phyloP scores from a whole-genome alignment of 2,113 vertebrate genomes.

The Marmota monax region DNA sequence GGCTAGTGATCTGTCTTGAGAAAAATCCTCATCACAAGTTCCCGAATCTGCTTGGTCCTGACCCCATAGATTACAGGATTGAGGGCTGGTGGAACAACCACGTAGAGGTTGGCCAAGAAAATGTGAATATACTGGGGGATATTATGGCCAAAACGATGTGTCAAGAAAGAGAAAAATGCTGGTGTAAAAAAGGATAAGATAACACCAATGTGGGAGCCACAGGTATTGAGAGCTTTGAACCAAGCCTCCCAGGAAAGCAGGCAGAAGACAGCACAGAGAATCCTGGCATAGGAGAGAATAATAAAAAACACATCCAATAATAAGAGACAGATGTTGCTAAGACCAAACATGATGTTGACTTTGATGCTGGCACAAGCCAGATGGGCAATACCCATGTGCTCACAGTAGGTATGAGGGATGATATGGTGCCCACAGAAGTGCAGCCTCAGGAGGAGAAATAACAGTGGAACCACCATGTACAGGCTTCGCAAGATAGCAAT shows the following conservation, averaged over 20 bases:
- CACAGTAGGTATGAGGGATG: conserved; percentile 64
- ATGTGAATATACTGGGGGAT: conserved; percentile 54
- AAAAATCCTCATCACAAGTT: neutral
- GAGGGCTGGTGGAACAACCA: conserved; percentile 70
- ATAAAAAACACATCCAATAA: conserved; percentile 1
- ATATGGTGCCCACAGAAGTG: conserved; percentile 64
- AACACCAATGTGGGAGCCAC: conserved; percentile 51
- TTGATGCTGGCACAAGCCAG: conserved; percentile 37
- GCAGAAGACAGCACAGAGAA: conserved; percentile 21
- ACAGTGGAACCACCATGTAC: conserved; percentile 54
- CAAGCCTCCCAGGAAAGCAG: conserved; percentile 49
- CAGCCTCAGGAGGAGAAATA: conserved; percentile 68
- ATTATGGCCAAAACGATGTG: conserved; percentile 27
- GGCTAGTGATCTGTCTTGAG: neutral
- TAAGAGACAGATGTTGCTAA: neutral
- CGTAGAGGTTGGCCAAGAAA: conserved; percentile 65
- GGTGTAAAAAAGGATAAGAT: conserved; percentile 51
- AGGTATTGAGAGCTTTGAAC: conserved; percentile 63
- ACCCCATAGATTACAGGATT: conserved; percentile 73
- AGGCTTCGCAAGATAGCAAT: neutral
- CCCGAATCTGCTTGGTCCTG: conserved; percentile 45
- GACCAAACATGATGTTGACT: neutral
- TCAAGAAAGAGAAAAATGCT: conserved; percentile 75
- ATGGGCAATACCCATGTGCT: conserved; percentile 48
- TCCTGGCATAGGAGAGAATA: neutral